These are phyloP conservation scores for Ochotona princeps DNA, from an alignment of 2,113 vertebrate species.

Conservation along the genomic window DNA sequence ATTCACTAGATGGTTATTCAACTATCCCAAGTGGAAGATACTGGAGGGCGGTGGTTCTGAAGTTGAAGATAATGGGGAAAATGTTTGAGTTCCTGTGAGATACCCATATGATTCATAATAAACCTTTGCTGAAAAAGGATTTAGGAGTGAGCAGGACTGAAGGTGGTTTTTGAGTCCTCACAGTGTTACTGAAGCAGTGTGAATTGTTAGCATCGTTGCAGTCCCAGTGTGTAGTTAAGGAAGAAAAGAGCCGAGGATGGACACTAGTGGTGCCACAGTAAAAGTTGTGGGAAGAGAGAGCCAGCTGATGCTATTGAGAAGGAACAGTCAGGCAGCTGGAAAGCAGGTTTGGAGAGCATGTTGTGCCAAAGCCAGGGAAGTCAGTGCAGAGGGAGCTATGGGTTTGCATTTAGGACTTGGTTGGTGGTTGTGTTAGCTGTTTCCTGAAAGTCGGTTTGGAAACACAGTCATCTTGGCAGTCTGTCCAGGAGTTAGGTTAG, in stretches of 20 bases:
- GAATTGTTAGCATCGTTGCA: not conserved
- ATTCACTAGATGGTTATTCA: not conserved
- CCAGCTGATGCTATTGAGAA: not conserved
- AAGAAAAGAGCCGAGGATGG: not conserved
- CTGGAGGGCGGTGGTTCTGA: not conserved
- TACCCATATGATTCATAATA: not conserved
- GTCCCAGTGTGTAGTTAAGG: not conserved
- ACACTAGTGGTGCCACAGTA: not conserved
- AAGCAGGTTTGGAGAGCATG: not conserved
- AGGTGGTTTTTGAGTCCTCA: constrained; percentile 18
- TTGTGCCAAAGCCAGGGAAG: not conserved
- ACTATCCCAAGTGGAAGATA: not conserved
- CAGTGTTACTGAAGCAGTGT: not conserved
- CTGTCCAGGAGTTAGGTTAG: not conserved
- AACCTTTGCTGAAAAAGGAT: not conserved
- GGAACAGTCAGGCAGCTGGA: not conserved
- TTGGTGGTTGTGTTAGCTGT: not conserved
- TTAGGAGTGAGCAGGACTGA: not conserved
- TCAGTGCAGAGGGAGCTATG: not conserved
- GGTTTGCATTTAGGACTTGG: not conserved
- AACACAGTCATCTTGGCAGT: not conserved
- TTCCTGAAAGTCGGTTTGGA: not conserved
- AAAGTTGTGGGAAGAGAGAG: too few relatives aligned
- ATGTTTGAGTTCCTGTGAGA: not conserved
- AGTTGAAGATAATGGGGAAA: not conserved